Evolutionary conservation across 2,797 vertebrate genomes (phyloP).

Genomic region (Pampus argenteus): DNA sequence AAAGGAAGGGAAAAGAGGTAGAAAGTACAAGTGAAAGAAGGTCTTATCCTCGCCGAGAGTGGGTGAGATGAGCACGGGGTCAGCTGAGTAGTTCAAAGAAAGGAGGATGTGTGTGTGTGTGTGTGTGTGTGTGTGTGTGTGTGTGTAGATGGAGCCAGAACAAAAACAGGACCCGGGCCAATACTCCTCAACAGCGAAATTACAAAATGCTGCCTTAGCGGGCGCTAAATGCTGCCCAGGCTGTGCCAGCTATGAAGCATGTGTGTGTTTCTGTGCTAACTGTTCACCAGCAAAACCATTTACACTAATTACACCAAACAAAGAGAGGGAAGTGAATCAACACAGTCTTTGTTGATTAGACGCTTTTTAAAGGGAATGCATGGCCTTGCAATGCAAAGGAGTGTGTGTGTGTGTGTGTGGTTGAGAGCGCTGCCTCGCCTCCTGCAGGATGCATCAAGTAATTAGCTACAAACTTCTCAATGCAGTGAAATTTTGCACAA

Average conservation of each 20-base stretch:
- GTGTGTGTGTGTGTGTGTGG: background rate
- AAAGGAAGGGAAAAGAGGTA: slow-evolving; percentile 31
- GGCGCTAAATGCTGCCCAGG: slow-evolving; percentile 34
- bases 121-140: background rate
- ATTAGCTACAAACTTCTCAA: slow-evolving; percentile 49
- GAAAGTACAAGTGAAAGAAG: slow-evolving; percentile 20
- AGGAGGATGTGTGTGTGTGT: background rate
- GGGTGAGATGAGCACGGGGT: slow-evolving; percentile 50
- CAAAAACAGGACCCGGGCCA: slow-evolving; percentile 49
- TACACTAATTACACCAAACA: slow-evolving; percentile 77
- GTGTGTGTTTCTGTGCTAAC: slow-evolving; percentile 39
- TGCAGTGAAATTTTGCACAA: slow-evolving; percentile 46
- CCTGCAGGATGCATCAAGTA: slow-evolving; percentile 34
- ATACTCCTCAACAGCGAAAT: slow-evolving; percentile 35
- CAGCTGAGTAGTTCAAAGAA: slow-evolving; percentile 45
- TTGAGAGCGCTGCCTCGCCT: slow-evolving; percentile 15
- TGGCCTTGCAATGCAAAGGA: slow-evolving; percentile 10
- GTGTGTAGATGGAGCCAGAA: slow-evolving; percentile 27
- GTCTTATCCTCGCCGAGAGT: slow-evolving; percentile 47
- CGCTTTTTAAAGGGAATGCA: slow-evolving; percentile 34
- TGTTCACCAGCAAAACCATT: slow-evolving; percentile 69
- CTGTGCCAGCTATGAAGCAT: slow-evolving; percentile 49
- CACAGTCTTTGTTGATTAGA: slow-evolving; percentile 65
- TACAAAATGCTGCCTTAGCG: slow-evolving; percentile 23
- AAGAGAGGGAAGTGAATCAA: slow-evolving; percentile 59